Evolutionary conservation across 2,888 invertebrate genomes (phyloP).

Genomic region (Yponomeuta plumbellus): DNA sequence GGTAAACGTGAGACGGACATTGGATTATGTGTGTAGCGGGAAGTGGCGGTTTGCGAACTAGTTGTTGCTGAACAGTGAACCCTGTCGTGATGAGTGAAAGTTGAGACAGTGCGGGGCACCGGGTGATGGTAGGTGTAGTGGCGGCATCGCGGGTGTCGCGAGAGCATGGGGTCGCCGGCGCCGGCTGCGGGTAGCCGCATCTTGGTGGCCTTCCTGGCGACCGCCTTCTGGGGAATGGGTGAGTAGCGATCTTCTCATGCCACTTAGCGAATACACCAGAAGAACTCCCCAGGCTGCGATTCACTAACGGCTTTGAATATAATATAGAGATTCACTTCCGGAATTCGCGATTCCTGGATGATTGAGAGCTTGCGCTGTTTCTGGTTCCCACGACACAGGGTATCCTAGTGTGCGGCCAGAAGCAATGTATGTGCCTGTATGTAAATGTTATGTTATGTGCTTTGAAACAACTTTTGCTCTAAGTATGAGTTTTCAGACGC

Average conservation of each 20-base stretch:
- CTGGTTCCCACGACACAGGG: too few species aligned
- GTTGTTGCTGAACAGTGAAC: not conserved
- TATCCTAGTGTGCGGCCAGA: too few species aligned
- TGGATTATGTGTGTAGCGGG: not conserved
- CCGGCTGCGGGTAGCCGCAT: conserved; percentile 54
- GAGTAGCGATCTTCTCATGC: conserved; percentile 30
- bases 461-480: too few species aligned
- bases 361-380: too few species aligned
- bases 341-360: too few species aligned
- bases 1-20: not conserved
- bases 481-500: too few species aligned
- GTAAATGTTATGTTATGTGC: too few species aligned
- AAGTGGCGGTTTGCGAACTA: conserved; percentile 8
- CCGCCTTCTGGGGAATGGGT: conserved; percentile 70
- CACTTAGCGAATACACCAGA: not conserved
- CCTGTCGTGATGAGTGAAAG: conserved; percentile 6
- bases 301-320: too few species aligned
- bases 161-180: not conserved
- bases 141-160: not conserved
- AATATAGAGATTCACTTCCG: too few species aligned
- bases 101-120: not conserved
- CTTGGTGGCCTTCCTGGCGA: conserved; percentile 65
- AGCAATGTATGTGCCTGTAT: too few species aligned
- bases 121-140: conserved; percentile 4
- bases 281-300: too few species aligned